A percentile compares a stretch with the other conserved stretches of the same genome.
Evolutionary conservation across 2,113 vertebrate species (phyloP).

Genomic region (Sebastes fasciatus): DNA sequence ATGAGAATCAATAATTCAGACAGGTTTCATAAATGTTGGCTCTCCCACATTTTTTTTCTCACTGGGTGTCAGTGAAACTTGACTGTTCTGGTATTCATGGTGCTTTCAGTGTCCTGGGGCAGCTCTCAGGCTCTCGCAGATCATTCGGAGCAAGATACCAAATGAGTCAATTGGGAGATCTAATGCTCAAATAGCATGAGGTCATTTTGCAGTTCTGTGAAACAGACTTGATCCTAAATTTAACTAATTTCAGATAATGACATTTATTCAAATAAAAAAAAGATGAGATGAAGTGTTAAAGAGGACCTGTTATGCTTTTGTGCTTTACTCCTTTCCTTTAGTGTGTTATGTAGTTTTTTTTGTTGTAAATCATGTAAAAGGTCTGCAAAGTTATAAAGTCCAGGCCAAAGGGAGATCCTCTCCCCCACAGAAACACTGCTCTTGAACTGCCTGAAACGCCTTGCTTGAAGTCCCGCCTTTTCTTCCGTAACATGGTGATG

Average conservation of each 20-base stretch:
- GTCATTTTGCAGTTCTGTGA: neutral
- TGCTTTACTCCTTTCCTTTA: no score
- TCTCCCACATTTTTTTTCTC: constrained; percentile 14
- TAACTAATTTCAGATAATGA: constrained; percentile 10
- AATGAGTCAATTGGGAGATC: constrained; percentile 6
- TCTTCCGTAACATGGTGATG: no score
- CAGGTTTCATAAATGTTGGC: constrained; percentile 51
- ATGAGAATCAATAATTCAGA: constrained; percentile 63
- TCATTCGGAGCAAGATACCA: constrained; percentile 37
- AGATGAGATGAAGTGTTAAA: neutral
- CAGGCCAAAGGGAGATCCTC: no score
- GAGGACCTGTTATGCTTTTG: no score
- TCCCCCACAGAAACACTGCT: no score
- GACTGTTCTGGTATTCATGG: constrained; percentile 59
- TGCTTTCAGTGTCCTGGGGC: constrained; percentile 26
- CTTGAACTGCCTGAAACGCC: no score
- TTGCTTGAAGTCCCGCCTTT: no score
- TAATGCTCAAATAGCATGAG: neutral
- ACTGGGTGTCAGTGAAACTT: constrained; percentile 21
- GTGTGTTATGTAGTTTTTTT: no score
- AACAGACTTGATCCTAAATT: constrained; percentile 1
- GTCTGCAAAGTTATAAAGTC: no score
- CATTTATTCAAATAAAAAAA: constrained; percentile 2
- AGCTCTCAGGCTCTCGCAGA: constrained; percentile 29
- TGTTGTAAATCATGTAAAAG: no score